A percentile compares a stretch with the other conserved stretches of the same genome.
These are phyloP conservation scores for Andrena trimmerana DNA, from an alignment of 2,888 invertebrate species.

Conservation along the genomic window DNA sequence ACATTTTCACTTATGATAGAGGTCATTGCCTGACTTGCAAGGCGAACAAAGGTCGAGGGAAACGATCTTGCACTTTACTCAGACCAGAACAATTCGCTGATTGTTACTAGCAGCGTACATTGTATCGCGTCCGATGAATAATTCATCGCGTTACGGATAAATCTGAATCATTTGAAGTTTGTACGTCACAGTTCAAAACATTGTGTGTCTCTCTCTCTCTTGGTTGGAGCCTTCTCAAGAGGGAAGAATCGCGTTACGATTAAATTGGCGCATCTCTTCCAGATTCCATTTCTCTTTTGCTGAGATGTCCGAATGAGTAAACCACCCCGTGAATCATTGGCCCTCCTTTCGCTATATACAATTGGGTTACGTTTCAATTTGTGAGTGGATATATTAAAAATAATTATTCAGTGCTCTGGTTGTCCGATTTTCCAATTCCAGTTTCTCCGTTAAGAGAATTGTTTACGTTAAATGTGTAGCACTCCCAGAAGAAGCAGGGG, in stretches of 20 bases:
- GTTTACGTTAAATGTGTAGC: too few species aligned
- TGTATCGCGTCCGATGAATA: constrained; percentile 19
- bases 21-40: neutral
- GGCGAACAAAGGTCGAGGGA: constrained; percentile 6
- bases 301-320: neutral
- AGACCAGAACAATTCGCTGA: neutral
- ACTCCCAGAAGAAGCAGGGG: too few species aligned
- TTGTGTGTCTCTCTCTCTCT: neutral
- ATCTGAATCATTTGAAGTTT: constrained; percentile 18
- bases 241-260: neutral
- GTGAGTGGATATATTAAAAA: too few species aligned
- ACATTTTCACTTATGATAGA: neutral
- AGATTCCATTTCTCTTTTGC: neutral
- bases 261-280: neutral
- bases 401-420: too few species aligned
- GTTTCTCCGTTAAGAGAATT: too few species aligned
- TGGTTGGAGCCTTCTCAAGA: neutral
- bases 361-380: too few species aligned
- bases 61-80: constrained; percentile 21
- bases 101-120: neutral
- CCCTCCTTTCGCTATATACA: too few species aligned
- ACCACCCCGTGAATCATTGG: too few species aligned
- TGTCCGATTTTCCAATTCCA: too few species aligned
- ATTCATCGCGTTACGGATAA: constrained; percentile 30
- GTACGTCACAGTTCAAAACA: neutral